Conservation (phyloP, 2,888 invertebrate species). For the Neoscelio sp. region DNA sequence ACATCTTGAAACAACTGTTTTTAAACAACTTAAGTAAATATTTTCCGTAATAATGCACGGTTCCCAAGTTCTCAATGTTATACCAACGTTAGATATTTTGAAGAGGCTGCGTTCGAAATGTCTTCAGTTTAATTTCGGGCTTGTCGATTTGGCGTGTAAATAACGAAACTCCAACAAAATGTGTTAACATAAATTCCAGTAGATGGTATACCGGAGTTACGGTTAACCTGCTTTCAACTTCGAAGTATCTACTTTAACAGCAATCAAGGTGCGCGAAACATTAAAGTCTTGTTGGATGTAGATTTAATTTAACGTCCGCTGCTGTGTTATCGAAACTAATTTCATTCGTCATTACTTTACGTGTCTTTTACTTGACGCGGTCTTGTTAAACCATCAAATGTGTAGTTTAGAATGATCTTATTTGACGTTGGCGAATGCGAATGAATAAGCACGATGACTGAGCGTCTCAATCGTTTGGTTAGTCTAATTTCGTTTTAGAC, state of each 20-base stretch:
- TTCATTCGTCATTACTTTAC: constrained; percentile 9
- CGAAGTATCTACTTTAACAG: constrained; percentile 16
- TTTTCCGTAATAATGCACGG: constrained; percentile 1
- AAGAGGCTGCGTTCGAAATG: constrained; percentile 1
- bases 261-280: constrained; percentile 7
- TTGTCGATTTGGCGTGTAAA: constrained; percentile 22
- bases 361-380: background rate
- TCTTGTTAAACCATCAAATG: background rate
- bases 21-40: constrained; percentile 16
- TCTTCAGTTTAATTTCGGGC: background rate
- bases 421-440: background rate
- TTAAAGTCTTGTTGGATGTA: constrained; percentile 5
- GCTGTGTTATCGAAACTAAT: background rate
- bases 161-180: constrained; percentile 28
- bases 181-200: constrained; percentile 20
- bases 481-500: no score
- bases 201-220: background rate
- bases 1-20: constrained; percentile 5
- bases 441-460: no score
- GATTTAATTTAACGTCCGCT: constrained; percentile 1
- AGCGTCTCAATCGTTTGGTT: no score
- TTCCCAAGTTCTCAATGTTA: constrained; percentile 1
- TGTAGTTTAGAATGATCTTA: background rate
- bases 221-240: constrained; percentile 1
- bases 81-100: background rate